Evolutionary conservation across 2,888 invertebrate genomes (phyloP), one percentile per base, ranked within the genome.

Genomic region (Timandra comae): DNA sequence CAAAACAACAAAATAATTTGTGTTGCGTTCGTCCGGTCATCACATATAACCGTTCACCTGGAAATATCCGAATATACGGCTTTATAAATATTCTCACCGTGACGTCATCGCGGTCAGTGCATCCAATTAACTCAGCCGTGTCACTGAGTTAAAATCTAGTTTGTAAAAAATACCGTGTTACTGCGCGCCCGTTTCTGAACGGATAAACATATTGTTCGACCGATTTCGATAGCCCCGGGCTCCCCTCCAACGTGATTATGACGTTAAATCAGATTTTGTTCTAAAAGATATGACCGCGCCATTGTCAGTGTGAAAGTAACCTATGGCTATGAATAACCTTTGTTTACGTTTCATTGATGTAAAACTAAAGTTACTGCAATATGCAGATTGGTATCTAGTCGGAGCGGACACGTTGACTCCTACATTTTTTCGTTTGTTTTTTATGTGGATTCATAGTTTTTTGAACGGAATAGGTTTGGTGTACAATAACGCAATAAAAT

Each of bases 151-250:
- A 49, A 52, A 45, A 30, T 31, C 38, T 42, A 56, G 60, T 60
- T 63, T 67, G 59, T 65, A 71, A 77, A 75, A 77, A 71, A 65
- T n/a, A n/a, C n/a, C n/a, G n/a, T n/a, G n/a, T n/a, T n/a, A n/a
- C n/a, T n/a, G n/a, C 49, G 44, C 50, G 42, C 52, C 43, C 54
- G 52, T 63, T 63, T 61, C 62, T 52, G 38, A 37, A 42, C 37
- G 50, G 57, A 56, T 60, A 36, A 63, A 62, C 61, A 57, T 58
- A 67, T 64, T 56, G 54, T 55, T 45, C 25, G 12, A 32, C 37
- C 24, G 11, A 24, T 24, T 24, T 25, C 38, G 27, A 38, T 46
- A 40, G 43, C 53, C 49, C 34, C 38, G 43, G 38, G 44, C 41
- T 25, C 27, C 36, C 35, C 46, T n/a, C 48, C 50, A 43, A 49